A percentile compares a stretch with the other conserved stretches of the same genome.
These are phyloP conservation scores for Empidonax traillii DNA, from an alignment of 2,113 vertebrate species.

Conservation along the genomic window DNA sequence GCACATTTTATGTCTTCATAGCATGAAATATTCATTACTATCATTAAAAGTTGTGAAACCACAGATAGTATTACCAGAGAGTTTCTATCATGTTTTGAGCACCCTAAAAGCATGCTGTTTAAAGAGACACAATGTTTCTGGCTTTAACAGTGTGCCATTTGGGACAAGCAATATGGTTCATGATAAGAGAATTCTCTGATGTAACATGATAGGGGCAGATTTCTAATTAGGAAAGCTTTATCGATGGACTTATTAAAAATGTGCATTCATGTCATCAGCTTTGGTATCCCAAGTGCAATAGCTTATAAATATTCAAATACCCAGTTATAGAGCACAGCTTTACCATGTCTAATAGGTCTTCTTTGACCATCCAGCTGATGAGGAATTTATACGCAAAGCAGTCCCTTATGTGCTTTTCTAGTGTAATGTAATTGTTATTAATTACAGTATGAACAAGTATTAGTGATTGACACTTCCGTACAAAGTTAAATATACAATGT, in stretches of 20 bases:
- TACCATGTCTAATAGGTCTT: not conserved
- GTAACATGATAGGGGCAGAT: not conserved
- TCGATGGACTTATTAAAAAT: not conserved
- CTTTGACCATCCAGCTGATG: not conserved
- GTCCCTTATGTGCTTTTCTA: not conserved
- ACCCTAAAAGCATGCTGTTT: not conserved
- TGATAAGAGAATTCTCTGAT: not conserved
- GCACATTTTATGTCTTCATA: not conserved
- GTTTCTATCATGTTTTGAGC: not conserved
- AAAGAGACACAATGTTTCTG: not conserved
- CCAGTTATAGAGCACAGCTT: not conserved
- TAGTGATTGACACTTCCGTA: not conserved
- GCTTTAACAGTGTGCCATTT: not conserved
- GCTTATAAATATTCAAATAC: constrained; percentile 3
- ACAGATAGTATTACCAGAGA: not conserved
- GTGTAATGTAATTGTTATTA: not conserved
- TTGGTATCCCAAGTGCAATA: not conserved
- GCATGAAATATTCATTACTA: not conserved
- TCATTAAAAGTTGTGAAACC: not conserved
- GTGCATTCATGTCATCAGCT: not conserved
- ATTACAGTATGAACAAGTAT: not conserved
- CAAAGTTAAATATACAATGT: not conserved
- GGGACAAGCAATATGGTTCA: not conserved
- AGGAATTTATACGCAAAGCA: not conserved
- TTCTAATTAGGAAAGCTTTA: not conserved